These are phyloP conservation scores for Saguinus midas DNA, from an alignment of 2,113 vertebrate species.

Conservation along the genomic window DNA sequence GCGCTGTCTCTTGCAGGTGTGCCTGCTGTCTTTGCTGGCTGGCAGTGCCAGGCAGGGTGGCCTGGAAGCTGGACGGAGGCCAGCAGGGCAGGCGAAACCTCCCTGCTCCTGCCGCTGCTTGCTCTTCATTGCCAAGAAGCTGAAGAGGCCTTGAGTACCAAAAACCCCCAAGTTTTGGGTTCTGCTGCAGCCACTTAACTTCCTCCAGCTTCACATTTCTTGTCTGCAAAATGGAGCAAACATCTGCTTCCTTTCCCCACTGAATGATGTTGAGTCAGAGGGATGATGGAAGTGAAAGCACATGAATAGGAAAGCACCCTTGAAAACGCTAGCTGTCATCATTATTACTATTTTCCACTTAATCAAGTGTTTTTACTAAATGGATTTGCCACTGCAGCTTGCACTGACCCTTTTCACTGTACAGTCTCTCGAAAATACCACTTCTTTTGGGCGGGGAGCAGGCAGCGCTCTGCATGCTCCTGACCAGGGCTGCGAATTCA, in stretches of 20 bases:
- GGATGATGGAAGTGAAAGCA: not conserved
- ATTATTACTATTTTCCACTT: not conserved
- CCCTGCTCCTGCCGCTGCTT: not conserved
- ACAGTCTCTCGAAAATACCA: not conserved
- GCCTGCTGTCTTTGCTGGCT: not conserved
- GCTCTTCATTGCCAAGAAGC: not conserved
- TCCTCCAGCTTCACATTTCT: not conserved
- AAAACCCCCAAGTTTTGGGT: not conserved
- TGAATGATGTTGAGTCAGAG: not conserved
- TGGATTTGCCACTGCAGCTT: not conserved
- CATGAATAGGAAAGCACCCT: not conserved
- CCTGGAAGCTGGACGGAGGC: not conserved
- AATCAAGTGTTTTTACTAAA: not conserved
- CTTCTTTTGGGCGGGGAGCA: not conserved
- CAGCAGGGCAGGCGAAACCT: fast-evolving
- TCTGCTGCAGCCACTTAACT: not conserved
- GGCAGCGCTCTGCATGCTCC: not conserved
- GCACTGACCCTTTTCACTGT: not conserved
- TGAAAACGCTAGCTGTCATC: not conserved
- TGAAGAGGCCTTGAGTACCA: not conserved
- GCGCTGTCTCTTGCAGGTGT: not conserved
- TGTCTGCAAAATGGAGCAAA: not conserved
- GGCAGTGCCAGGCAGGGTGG: too few relatives aligned
- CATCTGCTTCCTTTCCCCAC: not conserved
- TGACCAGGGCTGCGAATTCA: too few relatives aligned